Percentiles rank a stretch among this genome's conserved stretches.
These are phyloP conservation scores for Flexamia atlantica DNA, from an alignment of 2,888 invertebrate genomes.

Conservation along the genomic window DNA sequence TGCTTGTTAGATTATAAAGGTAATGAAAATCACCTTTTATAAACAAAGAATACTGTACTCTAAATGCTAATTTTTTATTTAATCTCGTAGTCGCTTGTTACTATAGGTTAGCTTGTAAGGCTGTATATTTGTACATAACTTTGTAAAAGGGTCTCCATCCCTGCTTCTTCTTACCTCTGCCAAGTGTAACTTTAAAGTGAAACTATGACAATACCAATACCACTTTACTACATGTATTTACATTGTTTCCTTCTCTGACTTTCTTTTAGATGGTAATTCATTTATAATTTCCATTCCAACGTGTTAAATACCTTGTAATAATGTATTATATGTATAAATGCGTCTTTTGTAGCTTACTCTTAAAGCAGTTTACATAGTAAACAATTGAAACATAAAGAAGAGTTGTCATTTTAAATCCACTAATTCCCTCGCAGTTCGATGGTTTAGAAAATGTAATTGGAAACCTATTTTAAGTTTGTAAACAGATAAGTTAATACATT, in stretches of 20 bases:
- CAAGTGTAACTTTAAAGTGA: constrained; percentile 48
- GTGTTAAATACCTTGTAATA: constrained; percentile 33
- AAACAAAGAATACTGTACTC: too few species aligned
- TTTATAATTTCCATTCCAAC: not conserved
- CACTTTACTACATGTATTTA: constrained; percentile 15
- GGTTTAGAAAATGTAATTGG: too few species aligned
- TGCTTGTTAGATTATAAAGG: too few species aligned
- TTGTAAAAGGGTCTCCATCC: not conserved
- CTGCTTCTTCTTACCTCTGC: constrained; percentile 32
- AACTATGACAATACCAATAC: constrained; percentile 38
- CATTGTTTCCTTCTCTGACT: not conserved
- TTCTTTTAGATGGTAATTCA: not conserved
- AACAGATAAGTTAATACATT: too few species aligned
- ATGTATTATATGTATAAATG: constrained; percentile 50
- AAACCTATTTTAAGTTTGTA: too few species aligned
- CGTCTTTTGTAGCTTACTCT: constrained; percentile 46
- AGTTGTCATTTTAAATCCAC: not conserved
- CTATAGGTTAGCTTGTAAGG: not conserved
- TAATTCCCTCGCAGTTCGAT: too few species aligned
- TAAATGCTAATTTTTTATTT: not conserved
- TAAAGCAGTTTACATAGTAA: constrained; percentile 34
- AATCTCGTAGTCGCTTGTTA: not conserved
- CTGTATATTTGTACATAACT: constrained; percentile 20
- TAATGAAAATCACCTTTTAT: too few species aligned
- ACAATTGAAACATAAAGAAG: not conserved